Conservation (phyloP, 2,888 invertebrate species). For the Acrobasis suavella region DNA sequence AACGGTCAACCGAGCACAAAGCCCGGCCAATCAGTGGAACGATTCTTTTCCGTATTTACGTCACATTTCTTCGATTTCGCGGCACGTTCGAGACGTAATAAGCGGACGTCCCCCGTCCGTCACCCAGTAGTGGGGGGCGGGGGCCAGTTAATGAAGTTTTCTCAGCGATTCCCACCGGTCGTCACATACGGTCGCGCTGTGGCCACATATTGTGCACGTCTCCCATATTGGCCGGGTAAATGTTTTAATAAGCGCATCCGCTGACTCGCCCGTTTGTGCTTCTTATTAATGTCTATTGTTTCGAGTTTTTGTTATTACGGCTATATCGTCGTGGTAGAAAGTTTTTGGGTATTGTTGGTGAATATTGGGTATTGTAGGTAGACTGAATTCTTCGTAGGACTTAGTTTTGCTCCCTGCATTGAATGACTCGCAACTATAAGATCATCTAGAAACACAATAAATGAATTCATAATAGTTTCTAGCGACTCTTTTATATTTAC, state of each 20-base stretch:
- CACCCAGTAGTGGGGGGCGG: slow-evolving; percentile 48
- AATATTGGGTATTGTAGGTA: background rate
- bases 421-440: background rate
- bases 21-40: slow-evolving; percentile 73
- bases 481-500: no score
- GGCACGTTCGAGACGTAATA: slow-evolving; percentile 81
- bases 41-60: slow-evolving; percentile 78
- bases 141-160: slow-evolving; percentile 82
- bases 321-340: slow-evolving; percentile 50
- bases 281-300: slow-evolving; percentile 82
- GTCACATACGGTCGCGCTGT: slow-evolving; percentile 78
- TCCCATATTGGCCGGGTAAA: slow-evolving; percentile 77
- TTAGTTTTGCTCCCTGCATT: background rate
- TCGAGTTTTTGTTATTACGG: slow-evolving; percentile 75
- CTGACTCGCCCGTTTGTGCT: slow-evolving; percentile 59
- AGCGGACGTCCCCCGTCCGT: slow-evolving; percentile 73
- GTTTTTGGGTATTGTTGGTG: slow-evolving; percentile 11
- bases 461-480: no score
- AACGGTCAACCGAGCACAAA: slow-evolving; percentile 74
- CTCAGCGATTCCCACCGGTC: slow-evolving; percentile 82
- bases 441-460: no score
- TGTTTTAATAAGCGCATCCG: slow-evolving; percentile 82
- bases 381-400: background rate
- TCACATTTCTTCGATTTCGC: slow-evolving; percentile 82
- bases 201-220: slow-evolving; percentile 79